These are phyloP conservation scores for Magallana ariakensis DNA, from an alignment of 1,140 invertebrate genomes.

Conservation along the genomic window DNA sequence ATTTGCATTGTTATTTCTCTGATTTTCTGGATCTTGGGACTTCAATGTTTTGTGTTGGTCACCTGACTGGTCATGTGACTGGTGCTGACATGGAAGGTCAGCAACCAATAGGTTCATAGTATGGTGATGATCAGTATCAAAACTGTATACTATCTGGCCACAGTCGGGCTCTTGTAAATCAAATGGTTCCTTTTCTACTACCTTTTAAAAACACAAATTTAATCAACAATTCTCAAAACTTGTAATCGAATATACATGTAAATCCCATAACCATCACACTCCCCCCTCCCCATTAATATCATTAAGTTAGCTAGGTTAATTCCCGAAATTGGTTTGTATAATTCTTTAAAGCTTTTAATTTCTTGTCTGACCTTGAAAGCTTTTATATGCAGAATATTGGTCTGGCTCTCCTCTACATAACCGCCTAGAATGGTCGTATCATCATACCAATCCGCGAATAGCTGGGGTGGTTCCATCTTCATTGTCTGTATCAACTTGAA, in stretches of 20 bases:
- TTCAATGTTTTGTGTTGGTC: neutral
- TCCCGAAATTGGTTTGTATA: too few relatives aligned
- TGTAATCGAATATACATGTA: too few relatives aligned
- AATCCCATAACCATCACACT: too few relatives aligned
- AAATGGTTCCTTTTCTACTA: neutral
- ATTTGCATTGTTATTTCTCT: neutral
- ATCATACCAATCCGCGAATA: constrained; percentile 69
- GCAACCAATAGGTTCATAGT: constrained; percentile 62
- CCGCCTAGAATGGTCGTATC: constrained; percentile 59
- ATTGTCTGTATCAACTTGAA: constrained; percentile 57
- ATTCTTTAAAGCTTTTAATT: too few relatives aligned
- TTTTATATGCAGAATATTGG: constrained; percentile 53
- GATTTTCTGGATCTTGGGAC: neutral
- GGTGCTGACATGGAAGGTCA: constrained; percentile 44
- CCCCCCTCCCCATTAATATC: too few relatives aligned
- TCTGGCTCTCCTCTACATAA: constrained; percentile 43
- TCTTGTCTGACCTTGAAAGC: constrained; percentile 54
- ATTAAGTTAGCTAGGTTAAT: too few relatives aligned
- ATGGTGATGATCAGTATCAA: constrained; percentile 56
- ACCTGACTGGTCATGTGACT: constrained; percentile 11
- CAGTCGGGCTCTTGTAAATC: constrained; percentile 1
- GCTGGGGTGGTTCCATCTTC: constrained; percentile 65
- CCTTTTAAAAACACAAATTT: neutral
- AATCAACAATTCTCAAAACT: neutral
- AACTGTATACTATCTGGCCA: constrained; percentile 50